Conservation (phyloP, 2,888 invertebrate genomes). For the Ischnus inquisitorius region DNA sequence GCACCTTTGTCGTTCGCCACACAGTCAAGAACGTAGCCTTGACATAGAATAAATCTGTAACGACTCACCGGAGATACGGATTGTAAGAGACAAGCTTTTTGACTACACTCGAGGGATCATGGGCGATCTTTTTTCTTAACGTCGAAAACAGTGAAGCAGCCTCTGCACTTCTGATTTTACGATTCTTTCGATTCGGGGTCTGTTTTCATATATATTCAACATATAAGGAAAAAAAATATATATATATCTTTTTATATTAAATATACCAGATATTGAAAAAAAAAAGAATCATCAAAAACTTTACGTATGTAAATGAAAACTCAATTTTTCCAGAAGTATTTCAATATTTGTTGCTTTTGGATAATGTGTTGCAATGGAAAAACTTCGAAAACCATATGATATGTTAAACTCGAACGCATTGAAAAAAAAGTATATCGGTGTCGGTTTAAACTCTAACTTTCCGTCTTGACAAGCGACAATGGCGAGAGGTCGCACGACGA, state of each 20-base stretch:
- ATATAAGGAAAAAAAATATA: too few relatives aligned
- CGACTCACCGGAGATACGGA: slow-evolving; percentile 4
- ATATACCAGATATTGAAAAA: too few relatives aligned
- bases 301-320: not conserved
- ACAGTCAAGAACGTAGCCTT: not conserved
- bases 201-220: too few relatives aligned
- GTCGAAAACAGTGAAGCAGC: not conserved
- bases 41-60: slow-evolving; percentile 7
- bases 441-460: not conserved
- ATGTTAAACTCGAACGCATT: too few relatives aligned
- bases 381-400: too few relatives aligned
- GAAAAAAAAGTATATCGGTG: too few relatives aligned
- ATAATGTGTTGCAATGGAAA: too few relatives aligned
- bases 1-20: slow-evolving; percentile 4
- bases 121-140: not conserved
- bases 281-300: not conserved
- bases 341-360: too few relatives aligned
- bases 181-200: not conserved
- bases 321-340: too few relatives aligned
- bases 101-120: not conserved
- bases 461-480: not conserved
- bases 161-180: not conserved
- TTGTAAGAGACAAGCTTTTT: not conserved
- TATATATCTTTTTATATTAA: too few relatives aligned
- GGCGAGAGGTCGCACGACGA: not conserved